Conservation (phyloP, 2,888 invertebrate genomes). For the Drosophila mimetica region DNA sequence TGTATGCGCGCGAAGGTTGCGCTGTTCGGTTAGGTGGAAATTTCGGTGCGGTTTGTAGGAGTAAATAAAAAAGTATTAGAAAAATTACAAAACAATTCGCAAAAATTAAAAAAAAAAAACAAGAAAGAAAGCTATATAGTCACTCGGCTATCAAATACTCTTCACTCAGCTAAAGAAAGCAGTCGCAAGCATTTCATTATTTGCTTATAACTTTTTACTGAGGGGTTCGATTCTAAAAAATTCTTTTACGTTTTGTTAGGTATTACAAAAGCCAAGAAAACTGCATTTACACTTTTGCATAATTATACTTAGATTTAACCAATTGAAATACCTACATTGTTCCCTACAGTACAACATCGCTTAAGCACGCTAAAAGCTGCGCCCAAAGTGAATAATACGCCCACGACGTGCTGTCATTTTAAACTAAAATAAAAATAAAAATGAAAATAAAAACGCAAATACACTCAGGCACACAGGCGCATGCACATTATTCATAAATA, state of each 20-base stretch:
- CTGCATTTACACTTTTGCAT: too few relatives aligned
- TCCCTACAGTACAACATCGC: slow-evolving; percentile 50
- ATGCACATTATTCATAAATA: slow-evolving; percentile 71
- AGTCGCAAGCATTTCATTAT: too few relatives aligned
- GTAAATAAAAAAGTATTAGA: background rate
- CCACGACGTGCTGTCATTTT: slow-evolving; percentile 74
- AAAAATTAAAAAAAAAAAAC: too few relatives aligned
- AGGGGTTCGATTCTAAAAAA: too few relatives aligned
- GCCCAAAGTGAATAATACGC: slow-evolving; percentile 72
- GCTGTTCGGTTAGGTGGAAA: slow-evolving; percentile 21
- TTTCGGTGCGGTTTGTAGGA: slow-evolving; percentile 29
- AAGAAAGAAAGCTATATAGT: too few relatives aligned
- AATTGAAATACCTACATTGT: background rate
- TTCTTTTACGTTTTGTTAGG: too few relatives aligned
- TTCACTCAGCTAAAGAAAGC: too few relatives aligned
- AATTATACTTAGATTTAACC: background rate
- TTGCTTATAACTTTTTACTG: too few relatives aligned
- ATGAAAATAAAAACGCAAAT: slow-evolving; percentile 45
- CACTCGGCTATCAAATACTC: too few relatives aligned
- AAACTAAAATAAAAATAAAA: slow-evolving; percentile 73
- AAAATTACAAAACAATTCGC: background rate
- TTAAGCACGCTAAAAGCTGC: slow-evolving; percentile 55
- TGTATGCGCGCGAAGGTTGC: slow-evolving; percentile 1
- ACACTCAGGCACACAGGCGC: slow-evolving; percentile 10
- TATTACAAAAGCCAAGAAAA: too few relatives aligned